Evolutionary conservation across 2,113 vertebrate genomes (phyloP), one percentile per base, ranked within the genome.

Genomic region (Epinephelus cyanopodus): DNA sequence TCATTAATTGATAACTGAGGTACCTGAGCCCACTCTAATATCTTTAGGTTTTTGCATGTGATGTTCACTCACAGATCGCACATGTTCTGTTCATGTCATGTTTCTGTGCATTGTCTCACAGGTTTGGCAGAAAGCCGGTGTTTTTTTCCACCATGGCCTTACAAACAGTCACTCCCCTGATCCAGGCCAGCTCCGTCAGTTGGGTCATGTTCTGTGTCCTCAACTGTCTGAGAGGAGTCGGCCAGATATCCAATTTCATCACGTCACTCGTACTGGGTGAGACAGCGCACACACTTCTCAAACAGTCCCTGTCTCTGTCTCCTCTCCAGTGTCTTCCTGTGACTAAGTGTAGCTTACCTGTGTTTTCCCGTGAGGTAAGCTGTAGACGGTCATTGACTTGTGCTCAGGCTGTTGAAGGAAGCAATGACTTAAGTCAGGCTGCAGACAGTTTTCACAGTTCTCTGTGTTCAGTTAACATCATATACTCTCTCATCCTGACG

Each of bases 171-270:
- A 79, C 73, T 23, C 17, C 87, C 12, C 75, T 93, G 67, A 58
- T 91, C 64, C 87, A 93, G 73, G 83, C 89, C 39, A 17, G 58
- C 37, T 91, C 92, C 0, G 33, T 81, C 58, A 93, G 18, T 47
- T 94, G 90, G 91, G n/a, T 81, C 65, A 94, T 92, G 91, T 92
- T 92, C 71, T 74, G 81, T 42, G 2, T 90, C 47, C 56, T 91
- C 33, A 90, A 77, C 85, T 89, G 45, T 62, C 7, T 93, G 25
- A 88, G 84, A 81, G 92, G 90, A 85, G 7, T 91, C 7, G 89
- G 89, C 27, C 90, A 89, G 64, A 84, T 75, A 37, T 84, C 29
- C 52, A 81, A 54, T 77, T 92, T 77, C 58, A n/a, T 85, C 2
- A 3, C 81, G 1, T 89, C 92, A 54, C 48, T 90, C 9, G 48